These are phyloP conservation scores for Agrilus cyanescens DNA, from an alignment of 2,888 invertebrate genomes.

Conservation along the genomic window DNA sequence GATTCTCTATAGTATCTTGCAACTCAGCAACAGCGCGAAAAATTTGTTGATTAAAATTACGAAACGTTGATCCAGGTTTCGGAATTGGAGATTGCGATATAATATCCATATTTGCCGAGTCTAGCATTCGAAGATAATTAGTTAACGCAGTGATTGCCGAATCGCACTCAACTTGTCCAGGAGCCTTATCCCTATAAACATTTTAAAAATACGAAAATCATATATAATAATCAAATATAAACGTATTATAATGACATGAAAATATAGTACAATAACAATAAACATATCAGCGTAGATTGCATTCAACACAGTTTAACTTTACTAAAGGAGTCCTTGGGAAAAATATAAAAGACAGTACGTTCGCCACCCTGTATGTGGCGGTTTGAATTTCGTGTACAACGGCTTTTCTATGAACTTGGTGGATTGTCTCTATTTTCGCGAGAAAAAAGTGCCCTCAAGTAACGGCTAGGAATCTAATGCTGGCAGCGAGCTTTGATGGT, in stretches of 20 bases:
- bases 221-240: not conserved
- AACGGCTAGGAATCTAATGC: too few relatives aligned
- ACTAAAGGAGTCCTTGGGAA: too few relatives aligned
- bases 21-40: conserved; percentile 63
- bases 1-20: conserved; percentile 72
- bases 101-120: conserved; percentile 77
- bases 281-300: too few relatives aligned
- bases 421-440: too few relatives aligned
- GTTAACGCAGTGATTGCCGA: conserved; percentile 67
- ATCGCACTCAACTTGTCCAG: conserved; percentile 91
- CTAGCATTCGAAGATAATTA: conserved; percentile 66
- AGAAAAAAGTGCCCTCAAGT: too few relatives aligned
- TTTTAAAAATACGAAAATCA: conserved; percentile 3
- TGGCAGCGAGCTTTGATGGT: too few relatives aligned
- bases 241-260: not conserved
- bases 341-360: too few relatives aligned
- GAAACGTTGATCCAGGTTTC: conserved; percentile 30
- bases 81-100: conserved; percentile 40
- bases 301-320: too few relatives aligned
- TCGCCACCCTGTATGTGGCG: too few relatives aligned
- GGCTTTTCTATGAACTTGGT: too few relatives aligned
- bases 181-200: conserved; percentile 70
- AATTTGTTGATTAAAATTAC: conserved; percentile 40
- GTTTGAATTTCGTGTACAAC: too few relatives aligned
- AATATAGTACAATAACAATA: conserved; percentile 2